These are phyloP conservation scores for Ellobius talpinus DNA, from an alignment of 2,113 vertebrate genomes.

Conservation along the genomic window DNA sequence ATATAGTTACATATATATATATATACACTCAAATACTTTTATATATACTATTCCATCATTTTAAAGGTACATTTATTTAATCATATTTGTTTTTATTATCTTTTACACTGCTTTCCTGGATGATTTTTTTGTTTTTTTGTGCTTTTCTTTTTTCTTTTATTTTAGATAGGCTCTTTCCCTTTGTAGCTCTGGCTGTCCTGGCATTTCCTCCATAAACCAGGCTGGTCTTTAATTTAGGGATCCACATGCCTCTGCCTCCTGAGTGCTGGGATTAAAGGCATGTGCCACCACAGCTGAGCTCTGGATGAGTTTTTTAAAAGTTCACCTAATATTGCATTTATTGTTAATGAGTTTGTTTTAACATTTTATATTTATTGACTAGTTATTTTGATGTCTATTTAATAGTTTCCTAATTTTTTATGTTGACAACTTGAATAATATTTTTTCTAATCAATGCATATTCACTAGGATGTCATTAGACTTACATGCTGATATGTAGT, in stretches of 20 bases:
- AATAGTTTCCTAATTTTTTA: background rate
- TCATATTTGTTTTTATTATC: background rate
- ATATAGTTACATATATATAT: background rate
- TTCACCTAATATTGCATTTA: background rate
- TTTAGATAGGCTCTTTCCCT: background rate
- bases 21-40: background rate
- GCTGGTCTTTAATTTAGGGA: background rate
- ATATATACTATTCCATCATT: background rate
- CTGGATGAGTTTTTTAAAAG: background rate
- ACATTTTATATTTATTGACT: background rate
- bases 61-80: background rate
- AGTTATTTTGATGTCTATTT: background rate
- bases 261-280: background rate
- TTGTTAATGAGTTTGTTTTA: background rate
- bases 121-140: background rate
- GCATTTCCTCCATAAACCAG: background rate
- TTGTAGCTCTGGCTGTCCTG: background rate
- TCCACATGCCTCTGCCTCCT: background rate
- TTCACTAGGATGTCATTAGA: background rate
- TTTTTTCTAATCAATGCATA: background rate
- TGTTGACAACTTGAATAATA: background rate
- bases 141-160: no score
- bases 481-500: background rate
- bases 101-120: background rate
- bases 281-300: background rate